Base-by-base conservation (phyloP, 2,113 vertebrate species). In the Sminthopsis crassicaudata region DNA sequence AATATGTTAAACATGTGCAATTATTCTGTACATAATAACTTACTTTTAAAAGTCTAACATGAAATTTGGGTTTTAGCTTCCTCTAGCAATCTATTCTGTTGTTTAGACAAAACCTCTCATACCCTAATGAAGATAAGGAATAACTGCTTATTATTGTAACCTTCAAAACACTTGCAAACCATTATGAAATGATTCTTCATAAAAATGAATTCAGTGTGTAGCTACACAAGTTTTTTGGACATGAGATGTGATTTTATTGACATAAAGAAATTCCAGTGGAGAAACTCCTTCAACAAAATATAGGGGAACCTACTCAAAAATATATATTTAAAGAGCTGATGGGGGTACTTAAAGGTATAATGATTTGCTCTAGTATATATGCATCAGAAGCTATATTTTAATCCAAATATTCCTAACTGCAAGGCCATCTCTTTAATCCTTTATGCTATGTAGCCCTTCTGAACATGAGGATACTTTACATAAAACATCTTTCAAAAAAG, bases 401-500 rank as follows among this genome's bases (percentile, higher is more conserved):
- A 60, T 27, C 57, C 27, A 60, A 60, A 27, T 10, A 10, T 60
- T 60, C 57, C 27, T 60, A 60, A 60, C 27, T 60, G 27, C 57
- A 60, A 60, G 27, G 27, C 2, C 27, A 60, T 60, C 27, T 60
- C 11, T 11, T 10, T 60, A 14, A 36, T 30, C 10, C 10, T 60
- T 27, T 60, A 30, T 60, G 57, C 27, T 14, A 3, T 60, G 27
- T 3, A 2, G 57, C 27, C 27, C 10, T 60, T 60, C 57, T 60
- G 57, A 1, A 11, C 4, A 0, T 60, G n/a, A 76, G 93, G 90
- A 92, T 9, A 93, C 93, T 4, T 7, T 51, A 89, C 67, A 91
- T 57, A 92, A 93, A 89, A 30, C 52, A 94, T 53, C 26, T 93
- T 90, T 88, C 84, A 42, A 94, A 0, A 57, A 89, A 48, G 57